Conservation (phyloP, 2,113 vertebrate genomes). For the Todiramphus chloris region DNA sequence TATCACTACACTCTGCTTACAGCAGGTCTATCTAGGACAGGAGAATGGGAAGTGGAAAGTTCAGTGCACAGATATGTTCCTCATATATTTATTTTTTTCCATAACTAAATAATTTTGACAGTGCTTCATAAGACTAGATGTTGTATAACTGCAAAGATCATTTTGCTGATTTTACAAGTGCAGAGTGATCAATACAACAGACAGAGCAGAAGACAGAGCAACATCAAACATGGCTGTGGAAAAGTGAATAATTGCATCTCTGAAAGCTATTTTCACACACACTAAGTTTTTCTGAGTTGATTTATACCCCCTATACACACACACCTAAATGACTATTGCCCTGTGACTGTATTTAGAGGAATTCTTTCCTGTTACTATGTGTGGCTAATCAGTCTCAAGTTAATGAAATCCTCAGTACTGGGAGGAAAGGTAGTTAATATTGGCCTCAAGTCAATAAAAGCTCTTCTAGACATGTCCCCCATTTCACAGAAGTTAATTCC, state of each 20-base stretch:
- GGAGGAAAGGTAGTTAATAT: not conserved
- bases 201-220: not conserved
- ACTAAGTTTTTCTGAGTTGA: not conserved
- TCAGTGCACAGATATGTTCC: not conserved
- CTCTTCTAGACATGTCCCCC: not conserved
- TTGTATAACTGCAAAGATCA: not conserved
- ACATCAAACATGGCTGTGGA: not conserved
- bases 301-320: not conserved
- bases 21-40: not conserved
- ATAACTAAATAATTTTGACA: not conserved
- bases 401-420: not conserved
- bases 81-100: not conserved
- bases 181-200: not conserved
- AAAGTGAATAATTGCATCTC: not conserved
- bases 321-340: not conserved
- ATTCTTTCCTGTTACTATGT: not conserved
- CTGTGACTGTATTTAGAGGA: not conserved
- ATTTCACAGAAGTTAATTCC: not conserved
- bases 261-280: not conserved
- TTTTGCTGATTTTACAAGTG: not conserved
- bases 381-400: not conserved
- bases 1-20: not conserved
- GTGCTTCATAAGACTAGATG: not conserved
- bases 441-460: not conserved
- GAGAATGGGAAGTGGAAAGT: not conserved